A percentile compares a stretch with the other conserved stretches of the same genome.
phyloP scores from a whole-genome alignment of 2,113 vertebrate species.

The Vulpes lagopus region DNA sequence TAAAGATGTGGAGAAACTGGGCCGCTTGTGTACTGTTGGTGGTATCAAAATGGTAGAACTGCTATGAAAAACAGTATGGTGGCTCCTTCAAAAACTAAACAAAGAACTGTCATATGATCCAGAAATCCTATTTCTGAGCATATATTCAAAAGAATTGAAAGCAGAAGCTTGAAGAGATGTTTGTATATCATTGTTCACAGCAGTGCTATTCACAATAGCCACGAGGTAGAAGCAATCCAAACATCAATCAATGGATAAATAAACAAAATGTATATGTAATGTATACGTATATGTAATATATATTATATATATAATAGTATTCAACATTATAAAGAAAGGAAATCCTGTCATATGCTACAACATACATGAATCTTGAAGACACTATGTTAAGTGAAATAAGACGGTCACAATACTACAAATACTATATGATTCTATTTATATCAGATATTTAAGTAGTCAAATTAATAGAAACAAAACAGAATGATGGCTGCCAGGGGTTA shows the following conservation, averaged over 20 bases:
- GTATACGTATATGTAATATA: too few species aligned
- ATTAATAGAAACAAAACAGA: neutral
- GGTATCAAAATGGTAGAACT: neutral
- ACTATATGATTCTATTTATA: neutral
- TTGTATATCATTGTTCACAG: neutral
- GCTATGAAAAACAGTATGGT: neutral
- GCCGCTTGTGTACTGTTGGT: neutral
- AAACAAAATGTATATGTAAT: neutral
- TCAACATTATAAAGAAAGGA: neutral
- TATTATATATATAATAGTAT: neutral
- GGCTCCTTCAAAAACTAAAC: neutral
- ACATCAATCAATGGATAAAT: neutral
- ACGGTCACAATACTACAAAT: neutral
- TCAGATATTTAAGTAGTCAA: neutral
- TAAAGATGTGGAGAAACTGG: neutral
- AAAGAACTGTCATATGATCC: neutral
- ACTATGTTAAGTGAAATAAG: neutral
- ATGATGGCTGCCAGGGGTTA: neutral
- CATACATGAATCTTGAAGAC: neutral
- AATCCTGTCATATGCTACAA: neutral
- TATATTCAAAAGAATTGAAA: neutral
- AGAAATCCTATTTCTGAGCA: neutral
- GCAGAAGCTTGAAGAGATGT: neutral
- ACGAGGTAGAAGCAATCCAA: neutral
- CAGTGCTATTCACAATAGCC: neutral